These are phyloP conservation scores for Formica aserva DNA, from an alignment of 2,888 invertebrate genomes.

Conservation along the genomic window DNA sequence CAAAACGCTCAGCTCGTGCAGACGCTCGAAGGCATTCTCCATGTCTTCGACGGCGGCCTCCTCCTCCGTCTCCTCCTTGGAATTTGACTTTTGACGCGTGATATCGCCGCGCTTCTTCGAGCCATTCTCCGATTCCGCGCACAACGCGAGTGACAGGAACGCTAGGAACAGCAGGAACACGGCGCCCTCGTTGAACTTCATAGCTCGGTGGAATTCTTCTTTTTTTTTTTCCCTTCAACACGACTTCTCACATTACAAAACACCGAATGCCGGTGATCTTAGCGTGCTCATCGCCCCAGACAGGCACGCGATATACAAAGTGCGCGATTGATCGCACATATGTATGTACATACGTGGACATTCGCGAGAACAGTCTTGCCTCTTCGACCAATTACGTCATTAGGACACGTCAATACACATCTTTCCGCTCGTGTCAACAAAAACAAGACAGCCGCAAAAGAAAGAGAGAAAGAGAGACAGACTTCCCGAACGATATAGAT, in stretches of 20 bases:
- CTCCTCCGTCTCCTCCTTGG: slow-evolving; percentile 77
- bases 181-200: slow-evolving; percentile 68
- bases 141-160: slow-evolving; percentile 64
- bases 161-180: slow-evolving; percentile 71
- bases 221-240: slow-evolving; percentile 24
- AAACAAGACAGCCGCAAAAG: slow-evolving; percentile 45
- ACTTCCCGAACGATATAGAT: neutral
- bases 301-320: slow-evolving; percentile 10
- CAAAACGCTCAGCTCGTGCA: slow-evolving; percentile 76
- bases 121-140: slow-evolving; percentile 69
- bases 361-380: slow-evolving; percentile 62
- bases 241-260: slow-evolving; percentile 61
- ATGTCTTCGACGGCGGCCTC: slow-evolving; percentile 72
- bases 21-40: slow-evolving; percentile 74
- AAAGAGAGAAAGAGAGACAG: neutral
- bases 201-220: slow-evolving; percentile 54
- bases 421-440: slow-evolving; percentile 46
- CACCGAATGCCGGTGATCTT: slow-evolving; percentile 46
- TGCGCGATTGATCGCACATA: slow-evolving; percentile 63
- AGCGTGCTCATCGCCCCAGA: slow-evolving; percentile 46
- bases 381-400: slow-evolving; percentile 77
- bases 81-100: slow-evolving; percentile 64
- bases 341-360: slow-evolving; percentile 83
- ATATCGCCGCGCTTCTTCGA: slow-evolving; percentile 68
- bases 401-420: slow-evolving; percentile 80